Base-by-base conservation (phyloP, 2,888 invertebrate genomes). In the Lepidochrysops patricia region DNA sequence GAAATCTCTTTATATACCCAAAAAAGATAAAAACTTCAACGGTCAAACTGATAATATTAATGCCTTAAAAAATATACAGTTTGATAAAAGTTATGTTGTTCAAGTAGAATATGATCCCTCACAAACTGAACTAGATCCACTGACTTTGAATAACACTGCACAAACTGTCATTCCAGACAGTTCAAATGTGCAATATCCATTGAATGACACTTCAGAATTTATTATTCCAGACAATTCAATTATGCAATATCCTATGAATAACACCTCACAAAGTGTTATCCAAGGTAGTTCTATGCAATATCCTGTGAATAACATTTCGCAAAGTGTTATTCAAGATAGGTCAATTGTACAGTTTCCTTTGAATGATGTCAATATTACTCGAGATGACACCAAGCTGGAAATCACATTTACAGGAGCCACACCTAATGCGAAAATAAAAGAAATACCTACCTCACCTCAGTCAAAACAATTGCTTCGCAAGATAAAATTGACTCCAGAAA, bases 401-500 rank as follows among this genome's bases (percentile, higher is more conserved):
- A 48, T 43, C 19, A 62, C 6, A 7, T n/a, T 56, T 15, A n/a
- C 32, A 9, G 50, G 52, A 57, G 34, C 43, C 26, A 27, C 50
- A 15, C 49, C 15, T n/a, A 37, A 12, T 29, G 7, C 43, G 15
- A 32, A 32, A 32, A 59, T 49, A 56, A 23, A 25, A 34, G 37
- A 57, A 15, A 49, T 56, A 9, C 12, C 49, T 27, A 13, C 13
- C n/a, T 23, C 43, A 12, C 61, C 54, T n/a, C 34, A 62, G 15
- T 5, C 60, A 57, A 67, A 67, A 58, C 9, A 26, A 0, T 57
- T 62, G 9, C 29, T 66, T 48, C 57, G 67, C n/a, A 78, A 75
- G 68, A 69, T 62, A 59, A 80, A 74, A 67, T 70, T 85, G 57
- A 69, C 78, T 7, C 78, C 82, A 52, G 82, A 84, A 67, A 79